phyloP scores from a whole-genome alignment of 2,888 invertebrate genomes.

The Ophioninae sp. region DNA sequence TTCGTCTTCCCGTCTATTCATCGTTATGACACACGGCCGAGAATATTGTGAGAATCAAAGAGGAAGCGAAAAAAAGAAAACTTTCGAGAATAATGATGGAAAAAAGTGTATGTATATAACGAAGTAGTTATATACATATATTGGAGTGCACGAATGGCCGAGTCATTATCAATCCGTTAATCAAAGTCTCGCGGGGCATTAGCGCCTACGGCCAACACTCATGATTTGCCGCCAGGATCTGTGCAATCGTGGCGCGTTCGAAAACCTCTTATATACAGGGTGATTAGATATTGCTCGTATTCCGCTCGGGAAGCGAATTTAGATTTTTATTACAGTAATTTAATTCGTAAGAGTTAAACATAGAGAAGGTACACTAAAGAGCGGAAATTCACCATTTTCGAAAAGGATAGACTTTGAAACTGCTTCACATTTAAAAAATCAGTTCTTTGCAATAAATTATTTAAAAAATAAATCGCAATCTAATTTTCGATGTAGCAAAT shows the following conservation, averaged over 20 bases:
- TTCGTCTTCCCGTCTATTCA: conserved; percentile 46
- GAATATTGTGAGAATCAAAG: conserved; percentile 41
- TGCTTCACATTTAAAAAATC: no score
- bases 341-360: no score
- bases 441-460: no score
- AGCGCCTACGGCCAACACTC: conserved; percentile 56
- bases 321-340: no score
- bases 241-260: conserved; percentile 46
- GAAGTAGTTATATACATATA: conserved; percentile 34
- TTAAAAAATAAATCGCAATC: no score
- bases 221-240: conserved; percentile 54
- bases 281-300: background rate
- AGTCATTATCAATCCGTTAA: conserved; percentile 67
- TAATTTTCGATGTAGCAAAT: no score
- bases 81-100: conserved; percentile 37
- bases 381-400: no score
- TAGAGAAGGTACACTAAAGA: no score
- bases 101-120: conserved; percentile 23
- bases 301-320: background rate
- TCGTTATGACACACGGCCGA: conserved; percentile 33
- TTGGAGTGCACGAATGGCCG: conserved; percentile 39
- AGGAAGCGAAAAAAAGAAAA: conserved; percentile 33
- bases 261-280: conserved; percentile 36
- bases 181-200: conserved; percentile 64
- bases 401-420: no score